Conservation (phyloP, 2,113 vertebrate genomes). For the Rafetus swinhoei region DNA sequence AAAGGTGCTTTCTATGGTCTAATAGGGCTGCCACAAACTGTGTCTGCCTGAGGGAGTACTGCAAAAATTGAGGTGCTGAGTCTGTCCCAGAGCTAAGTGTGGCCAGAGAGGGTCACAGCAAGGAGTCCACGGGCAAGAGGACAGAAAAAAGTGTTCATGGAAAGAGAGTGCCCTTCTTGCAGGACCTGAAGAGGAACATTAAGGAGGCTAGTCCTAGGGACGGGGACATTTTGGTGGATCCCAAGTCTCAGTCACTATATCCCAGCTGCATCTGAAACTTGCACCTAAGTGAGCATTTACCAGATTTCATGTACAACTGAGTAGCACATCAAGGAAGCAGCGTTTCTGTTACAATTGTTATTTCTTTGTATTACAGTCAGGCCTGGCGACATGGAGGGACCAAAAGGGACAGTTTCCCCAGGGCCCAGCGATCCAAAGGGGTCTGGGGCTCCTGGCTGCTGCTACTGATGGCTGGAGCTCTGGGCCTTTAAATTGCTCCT, state of each 20-base stretch:
- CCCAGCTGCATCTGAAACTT: background rate
- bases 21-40: background rate
- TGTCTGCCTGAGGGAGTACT: background rate
- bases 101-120: background rate
- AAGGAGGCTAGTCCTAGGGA: background rate
- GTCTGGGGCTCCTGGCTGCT: too few species aligned
- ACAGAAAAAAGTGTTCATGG: background rate
- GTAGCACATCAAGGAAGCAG: background rate
- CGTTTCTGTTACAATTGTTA: background rate
- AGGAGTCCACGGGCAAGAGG: background rate
- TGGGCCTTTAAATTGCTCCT: too few species aligned
- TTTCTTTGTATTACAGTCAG: background rate
- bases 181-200: background rate
- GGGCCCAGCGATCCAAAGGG: too few species aligned
- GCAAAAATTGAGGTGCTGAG: background rate
- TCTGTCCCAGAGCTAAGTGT: background rate
- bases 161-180: background rate
- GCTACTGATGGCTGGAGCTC: too few species aligned
- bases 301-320: background rate
- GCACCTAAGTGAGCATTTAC: background rate
- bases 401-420: too few species aligned
- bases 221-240: background rate
- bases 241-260: background rate
- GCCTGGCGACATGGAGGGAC: too few species aligned
- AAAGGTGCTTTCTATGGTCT: background rate